These are phyloP conservation scores for Yponomeuta sedellus DNA, from an alignment of 2,888 invertebrate species.

Conservation along the genomic window DNA sequence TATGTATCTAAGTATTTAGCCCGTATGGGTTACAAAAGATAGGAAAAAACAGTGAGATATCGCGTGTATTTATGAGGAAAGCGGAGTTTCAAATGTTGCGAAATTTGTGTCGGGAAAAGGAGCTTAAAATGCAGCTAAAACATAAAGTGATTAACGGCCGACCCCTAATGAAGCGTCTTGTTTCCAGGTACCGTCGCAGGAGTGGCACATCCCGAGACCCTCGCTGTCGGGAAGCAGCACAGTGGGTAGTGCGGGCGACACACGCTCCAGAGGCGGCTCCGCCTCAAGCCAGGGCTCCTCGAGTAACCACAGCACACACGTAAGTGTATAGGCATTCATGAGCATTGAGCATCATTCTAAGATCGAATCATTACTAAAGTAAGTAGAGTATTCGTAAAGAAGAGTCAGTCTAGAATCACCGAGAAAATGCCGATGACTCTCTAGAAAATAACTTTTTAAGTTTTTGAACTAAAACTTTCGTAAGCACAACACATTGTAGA, in stretches of 20 bases:
- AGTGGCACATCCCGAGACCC: slow-evolving; percentile 90
- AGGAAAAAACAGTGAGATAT: too few relatives aligned
- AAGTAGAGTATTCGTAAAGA: background rate
- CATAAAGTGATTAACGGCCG: too few relatives aligned
- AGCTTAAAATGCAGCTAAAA: too few relatives aligned
- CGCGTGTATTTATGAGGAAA: too few relatives aligned
- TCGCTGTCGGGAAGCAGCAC: slow-evolving; percentile 78
- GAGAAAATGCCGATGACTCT: slow-evolving; percentile 20
- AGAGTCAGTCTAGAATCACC: too few relatives aligned
- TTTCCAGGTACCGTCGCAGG: slow-evolving; percentile 52
- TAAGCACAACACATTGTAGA: too few relatives aligned
- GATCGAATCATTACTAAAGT: background rate
- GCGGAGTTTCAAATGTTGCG: too few relatives aligned
- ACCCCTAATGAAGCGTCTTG: background rate
- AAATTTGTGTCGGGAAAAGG: too few relatives aligned
- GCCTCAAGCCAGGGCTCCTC: slow-evolving; percentile 78
- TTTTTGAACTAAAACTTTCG: too few relatives aligned
- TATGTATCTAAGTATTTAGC: too few relatives aligned
- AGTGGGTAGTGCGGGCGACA: slow-evolving; percentile 51
- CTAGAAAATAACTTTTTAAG: too few relatives aligned
- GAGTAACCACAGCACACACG: slow-evolving; percentile 87
- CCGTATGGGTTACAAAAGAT: too few relatives aligned
- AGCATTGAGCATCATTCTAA: slow-evolving; percentile 1
- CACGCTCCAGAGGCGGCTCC: slow-evolving; percentile 75
- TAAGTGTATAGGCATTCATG: slow-evolving; percentile 53